Percentiles rank a stretch among this genome's conserved stretches.
phyloP scores from a whole-genome alignment of 2,113 vertebrate genomes.

The Entomyzon cyanotis region DNA sequence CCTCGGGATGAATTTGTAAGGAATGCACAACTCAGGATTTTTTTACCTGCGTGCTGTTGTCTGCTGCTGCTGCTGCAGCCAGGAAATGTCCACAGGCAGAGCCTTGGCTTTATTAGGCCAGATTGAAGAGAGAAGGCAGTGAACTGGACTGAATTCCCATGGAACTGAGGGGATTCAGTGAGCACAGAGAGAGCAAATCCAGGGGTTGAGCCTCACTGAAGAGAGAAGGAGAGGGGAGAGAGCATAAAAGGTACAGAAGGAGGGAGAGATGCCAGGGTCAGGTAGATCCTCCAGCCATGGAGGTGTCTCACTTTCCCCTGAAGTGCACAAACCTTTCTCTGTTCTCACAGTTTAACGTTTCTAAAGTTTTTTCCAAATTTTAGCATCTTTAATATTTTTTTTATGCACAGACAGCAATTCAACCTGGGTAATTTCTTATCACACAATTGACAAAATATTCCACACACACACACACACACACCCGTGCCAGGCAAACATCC shows the following conservation, averaged over 20 bases:
- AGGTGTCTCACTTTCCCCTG: neutral
- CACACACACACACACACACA: neutral
- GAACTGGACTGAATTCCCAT: neutral
- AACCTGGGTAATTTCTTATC: neutral
- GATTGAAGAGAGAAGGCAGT: neutral
- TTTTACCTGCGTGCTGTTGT: neutral
- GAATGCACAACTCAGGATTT: neutral
- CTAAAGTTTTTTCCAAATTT: neutral
- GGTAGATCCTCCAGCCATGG: neutral
- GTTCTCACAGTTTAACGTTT: neutral
- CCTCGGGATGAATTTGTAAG: neutral
- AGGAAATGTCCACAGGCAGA: neutral
- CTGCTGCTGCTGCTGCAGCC: neutral
- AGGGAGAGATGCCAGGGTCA: neutral
- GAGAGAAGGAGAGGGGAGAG: rapidly evolving
- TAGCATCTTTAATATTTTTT: neutral
- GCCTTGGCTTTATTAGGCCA: neutral
- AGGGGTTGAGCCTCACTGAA: neutral
- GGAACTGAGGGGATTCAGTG: neutral
- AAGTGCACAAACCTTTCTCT: neutral
- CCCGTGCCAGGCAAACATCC: rapidly evolving
- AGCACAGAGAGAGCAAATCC: neutral
- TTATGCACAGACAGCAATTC: neutral
- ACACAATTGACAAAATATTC: neutral
- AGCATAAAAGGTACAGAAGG: neutral